Evolutionary conservation across 1,140 invertebrate species (phyloP).

Genomic region (Apis cerana): DNA sequence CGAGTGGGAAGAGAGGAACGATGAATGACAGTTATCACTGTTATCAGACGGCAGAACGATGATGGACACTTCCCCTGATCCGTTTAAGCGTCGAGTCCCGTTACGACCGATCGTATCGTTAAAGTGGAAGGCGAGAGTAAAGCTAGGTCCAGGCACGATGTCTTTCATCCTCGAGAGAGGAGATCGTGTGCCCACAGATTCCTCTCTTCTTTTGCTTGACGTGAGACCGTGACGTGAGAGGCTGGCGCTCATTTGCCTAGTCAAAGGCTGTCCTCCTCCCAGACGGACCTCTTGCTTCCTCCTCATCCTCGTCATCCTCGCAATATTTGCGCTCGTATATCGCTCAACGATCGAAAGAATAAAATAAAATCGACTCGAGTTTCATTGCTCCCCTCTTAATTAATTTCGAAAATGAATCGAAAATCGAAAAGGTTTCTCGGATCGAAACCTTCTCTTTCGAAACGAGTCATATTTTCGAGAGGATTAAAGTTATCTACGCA

Average conservation of each 20-base stretch:
- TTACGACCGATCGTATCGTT: conserved; percentile 47
- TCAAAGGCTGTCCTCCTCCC: conserved; percentile 49
- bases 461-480: neutral
- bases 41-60: neutral
- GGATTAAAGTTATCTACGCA: too few relatives aligned
- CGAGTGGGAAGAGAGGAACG: too few relatives aligned
- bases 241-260: conserved; percentile 60
- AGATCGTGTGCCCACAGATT: conserved; percentile 32
- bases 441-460: too few relatives aligned
- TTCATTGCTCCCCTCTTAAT: too few relatives aligned
- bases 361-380: neutral
- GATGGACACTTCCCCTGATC: conserved; percentile 6
- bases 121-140: conserved; percentile 26
- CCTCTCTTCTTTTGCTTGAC: conserved; percentile 55
- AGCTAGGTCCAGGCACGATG: conserved; percentile 22
- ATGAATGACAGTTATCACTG: too few relatives aligned
- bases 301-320: conserved; percentile 21
- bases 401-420: too few relatives aligned
- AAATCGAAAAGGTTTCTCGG: too few relatives aligned
- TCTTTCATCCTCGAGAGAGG: conserved; percentile 54
- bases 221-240: conserved; percentile 32
- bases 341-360: too few relatives aligned
- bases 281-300: conserved; percentile 10
- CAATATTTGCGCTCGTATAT: conserved; percentile 7
- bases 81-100: conserved; percentile 26